phyloP scores from a whole-genome alignment of 2,888 invertebrate genomes.

The Phyllotreta striolata region DNA sequence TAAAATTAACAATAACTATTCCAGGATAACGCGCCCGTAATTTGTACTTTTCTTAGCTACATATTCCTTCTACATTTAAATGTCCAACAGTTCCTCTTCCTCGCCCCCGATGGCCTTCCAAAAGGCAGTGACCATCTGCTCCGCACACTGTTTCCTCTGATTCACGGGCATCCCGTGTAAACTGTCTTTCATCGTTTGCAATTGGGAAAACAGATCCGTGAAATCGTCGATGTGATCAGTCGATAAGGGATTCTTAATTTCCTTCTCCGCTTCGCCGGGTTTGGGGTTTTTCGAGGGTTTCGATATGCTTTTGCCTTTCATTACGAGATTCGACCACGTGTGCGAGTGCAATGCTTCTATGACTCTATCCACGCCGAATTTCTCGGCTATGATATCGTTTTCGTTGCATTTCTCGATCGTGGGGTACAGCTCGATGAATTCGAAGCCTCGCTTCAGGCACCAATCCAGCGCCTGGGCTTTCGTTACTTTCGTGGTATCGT shows the following conservation, averaged over 20 bases:
- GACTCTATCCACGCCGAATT: conserved; percentile 71
- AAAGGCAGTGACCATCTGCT: conserved; percentile 76
- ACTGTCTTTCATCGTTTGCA: conserved; percentile 73
- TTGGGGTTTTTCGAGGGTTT: conserved; percentile 24
- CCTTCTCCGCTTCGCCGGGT: conserved; percentile 16
- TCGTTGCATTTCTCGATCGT: conserved; percentile 55
- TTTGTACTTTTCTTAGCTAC: conserved; percentile 15
- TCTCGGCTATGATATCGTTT: conserved; percentile 65
- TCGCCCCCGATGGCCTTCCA: conserved; percentile 80
- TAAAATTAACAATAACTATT: conserved; percentile 2
- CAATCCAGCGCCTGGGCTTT: conserved; percentile 65
- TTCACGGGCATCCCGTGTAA: conserved; percentile 69
- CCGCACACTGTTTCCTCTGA: conserved; percentile 73
- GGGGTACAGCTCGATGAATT: conserved; percentile 72
- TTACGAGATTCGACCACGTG: conserved; percentile 73
- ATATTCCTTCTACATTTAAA: conserved; percentile 46
- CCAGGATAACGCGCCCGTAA: not conserved
- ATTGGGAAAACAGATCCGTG: conserved; percentile 70
- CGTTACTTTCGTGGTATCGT: conserved; percentile 58
- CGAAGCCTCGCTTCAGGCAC: conserved; percentile 74
- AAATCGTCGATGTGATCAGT: conserved; percentile 63
- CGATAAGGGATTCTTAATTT: conserved; percentile 41
- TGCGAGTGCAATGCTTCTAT: conserved; percentile 76
- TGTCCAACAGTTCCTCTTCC: conserved; percentile 70
- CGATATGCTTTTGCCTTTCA: conserved; percentile 62